Conservation (phyloP, 2,888 invertebrate species). For the Hydraecia micacea region DNA sequence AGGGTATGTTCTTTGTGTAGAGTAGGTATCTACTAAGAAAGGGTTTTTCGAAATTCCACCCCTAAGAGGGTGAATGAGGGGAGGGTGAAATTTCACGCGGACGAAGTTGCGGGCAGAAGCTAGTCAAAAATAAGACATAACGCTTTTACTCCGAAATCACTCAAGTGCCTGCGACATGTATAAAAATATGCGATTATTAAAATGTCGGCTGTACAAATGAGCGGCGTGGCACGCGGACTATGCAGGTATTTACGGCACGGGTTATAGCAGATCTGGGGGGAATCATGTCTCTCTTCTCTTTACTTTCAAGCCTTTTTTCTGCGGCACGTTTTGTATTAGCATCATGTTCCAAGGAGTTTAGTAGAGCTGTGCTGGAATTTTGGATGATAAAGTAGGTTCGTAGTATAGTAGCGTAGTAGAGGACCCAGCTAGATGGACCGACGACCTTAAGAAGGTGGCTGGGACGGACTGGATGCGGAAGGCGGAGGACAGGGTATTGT, state of each 20-base stretch:
- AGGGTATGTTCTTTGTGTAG: too few species aligned
- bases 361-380: not conserved
- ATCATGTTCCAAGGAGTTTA: conserved; percentile 1
- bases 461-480: not conserved
- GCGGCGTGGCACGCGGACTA: conserved; percentile 77
- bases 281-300: conserved; percentile 61
- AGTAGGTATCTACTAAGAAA: too few species aligned
- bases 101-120: too few species aligned
- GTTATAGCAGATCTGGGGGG: conserved; percentile 78
- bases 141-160: not conserved
- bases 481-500: not conserved
- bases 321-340: conserved; percentile 43
- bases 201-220: conserved; percentile 87
- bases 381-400: not conserved
- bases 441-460: not conserved
- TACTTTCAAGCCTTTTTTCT: conserved; percentile 57
- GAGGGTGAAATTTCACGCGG: too few species aligned
- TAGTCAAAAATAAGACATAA: too few species aligned
- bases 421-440: not conserved
- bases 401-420: not conserved
- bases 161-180: conserved; percentile 66
- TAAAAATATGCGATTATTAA: conserved; percentile 89
- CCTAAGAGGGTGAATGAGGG: too few species aligned
- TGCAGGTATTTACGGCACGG: conserved; percentile 84
- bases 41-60: too few species aligned